Percentiles rank a stretch among this genome's conserved stretches.
Evolutionary conservation across 2,113 vertebrate genomes (phyloP).

Genomic region (Trinectes maculatus): DNA sequence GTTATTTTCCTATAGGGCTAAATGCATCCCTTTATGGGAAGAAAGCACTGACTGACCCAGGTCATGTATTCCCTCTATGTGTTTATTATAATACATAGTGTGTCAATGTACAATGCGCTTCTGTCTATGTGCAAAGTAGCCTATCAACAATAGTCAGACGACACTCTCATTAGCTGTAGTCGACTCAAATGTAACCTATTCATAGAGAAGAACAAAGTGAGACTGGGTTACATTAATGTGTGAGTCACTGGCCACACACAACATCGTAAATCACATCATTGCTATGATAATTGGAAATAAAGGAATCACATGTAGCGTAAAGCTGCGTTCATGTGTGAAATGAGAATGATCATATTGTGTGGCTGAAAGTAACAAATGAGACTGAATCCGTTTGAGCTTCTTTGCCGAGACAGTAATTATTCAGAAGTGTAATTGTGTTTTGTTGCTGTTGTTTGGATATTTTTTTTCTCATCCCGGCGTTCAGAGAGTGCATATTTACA

Average conservation of each 20-base stretch:
- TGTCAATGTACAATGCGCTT: not conserved
- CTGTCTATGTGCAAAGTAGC: not conserved
- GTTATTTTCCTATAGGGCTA: not conserved
- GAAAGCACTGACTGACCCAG: not conserved
- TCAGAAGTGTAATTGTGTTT: not conserved
- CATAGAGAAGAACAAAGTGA: slow-evolving; percentile 12
- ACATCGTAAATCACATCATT: slow-evolving; percentile 21
- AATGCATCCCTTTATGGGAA: slow-evolving; percentile 2
- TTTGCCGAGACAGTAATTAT: not conserved
- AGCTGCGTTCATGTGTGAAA: slow-evolving; percentile 27
- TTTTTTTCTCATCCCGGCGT: not conserved
- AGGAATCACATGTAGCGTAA: not conserved
- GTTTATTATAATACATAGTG: not conserved
- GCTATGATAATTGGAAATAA: not conserved
- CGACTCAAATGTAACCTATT: not conserved
- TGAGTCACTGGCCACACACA: slow-evolving; percentile 40
- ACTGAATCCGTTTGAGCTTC: slow-evolving; percentile 1
- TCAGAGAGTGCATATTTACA: slow-evolving; percentile 1
- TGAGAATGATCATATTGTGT: slow-evolving; percentile 16
- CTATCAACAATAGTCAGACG: slow-evolving; percentile 3
- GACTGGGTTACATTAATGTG: slow-evolving; percentile 36
- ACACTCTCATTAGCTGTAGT: not conserved
- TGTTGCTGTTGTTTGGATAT: not conserved
- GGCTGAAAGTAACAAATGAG: slow-evolving; percentile 16
- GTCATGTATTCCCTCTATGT: not conserved